These are phyloP conservation scores for Cheilosia vernalis DNA, from an alignment of 2,888 invertebrate genomes.

Conservation along the genomic window DNA sequence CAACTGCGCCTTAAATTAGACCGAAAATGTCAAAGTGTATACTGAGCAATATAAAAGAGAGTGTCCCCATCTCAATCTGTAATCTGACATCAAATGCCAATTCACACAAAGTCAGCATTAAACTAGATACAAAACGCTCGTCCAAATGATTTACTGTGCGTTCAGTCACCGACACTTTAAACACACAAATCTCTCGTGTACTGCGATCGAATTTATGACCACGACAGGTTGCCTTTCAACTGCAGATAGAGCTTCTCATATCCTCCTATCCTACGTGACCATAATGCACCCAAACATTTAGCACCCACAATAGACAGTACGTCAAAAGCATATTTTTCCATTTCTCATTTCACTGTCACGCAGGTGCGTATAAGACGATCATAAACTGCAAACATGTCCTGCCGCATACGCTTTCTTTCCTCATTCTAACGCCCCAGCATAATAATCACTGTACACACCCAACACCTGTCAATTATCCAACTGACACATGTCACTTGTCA, in stretches of 20 bases:
- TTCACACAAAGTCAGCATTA: too few species aligned
- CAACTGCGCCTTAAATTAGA: too few species aligned
- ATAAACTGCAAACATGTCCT: conserved; percentile 21
- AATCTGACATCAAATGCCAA: too few species aligned
- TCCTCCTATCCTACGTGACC: conserved; percentile 39
- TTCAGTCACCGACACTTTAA: background rate
- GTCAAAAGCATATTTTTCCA: background rate
- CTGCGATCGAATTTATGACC: too few species aligned
- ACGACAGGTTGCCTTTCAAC: background rate
- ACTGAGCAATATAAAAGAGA: too few species aligned
- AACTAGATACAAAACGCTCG: too few species aligned
- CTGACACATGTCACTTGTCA: conserved; percentile 47
- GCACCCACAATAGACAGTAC: background rate
- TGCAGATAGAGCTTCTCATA: background rate
- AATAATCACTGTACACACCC: conserved; percentile 56
- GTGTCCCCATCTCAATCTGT: too few species aligned
- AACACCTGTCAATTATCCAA: conserved; percentile 55
- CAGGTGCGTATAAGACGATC: conserved; percentile 51
- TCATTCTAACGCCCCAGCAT: conserved; percentile 56
- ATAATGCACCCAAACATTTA: conserved; percentile 13
- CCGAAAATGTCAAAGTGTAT: too few species aligned
- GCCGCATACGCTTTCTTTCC: conserved; percentile 35
- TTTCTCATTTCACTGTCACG: conserved; percentile 1
- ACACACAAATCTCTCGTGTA: background rate
- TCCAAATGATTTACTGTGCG: background rate